phyloP scores from a whole-genome alignment of 23 tunicate genomes.

The Phallusia fumigata region DNA sequence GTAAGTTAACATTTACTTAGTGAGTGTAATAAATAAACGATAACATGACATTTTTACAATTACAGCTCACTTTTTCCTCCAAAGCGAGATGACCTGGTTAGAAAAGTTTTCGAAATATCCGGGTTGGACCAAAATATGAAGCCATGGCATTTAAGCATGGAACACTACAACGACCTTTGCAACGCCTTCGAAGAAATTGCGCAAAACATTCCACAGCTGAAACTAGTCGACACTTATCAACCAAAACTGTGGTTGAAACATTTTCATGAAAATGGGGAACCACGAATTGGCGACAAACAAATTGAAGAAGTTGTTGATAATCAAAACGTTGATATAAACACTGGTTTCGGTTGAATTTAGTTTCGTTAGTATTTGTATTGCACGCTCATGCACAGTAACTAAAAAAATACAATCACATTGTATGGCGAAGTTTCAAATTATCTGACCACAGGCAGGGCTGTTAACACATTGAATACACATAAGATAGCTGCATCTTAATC shows the following conservation, averaged over 20 bases:
- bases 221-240: constrained; percentile 64
- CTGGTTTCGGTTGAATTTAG: no score
- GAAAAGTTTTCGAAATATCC: constrained; percentile 55
- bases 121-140: constrained; percentile 37
- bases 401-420: no score
- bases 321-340: no score
- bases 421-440: no score
- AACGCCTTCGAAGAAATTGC: constrained; percentile 83
- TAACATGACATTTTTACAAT: background rate
- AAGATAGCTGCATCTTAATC: no score
- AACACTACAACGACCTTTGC: constrained; percentile 76
- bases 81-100: constrained; percentile 44
- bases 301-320: no score
- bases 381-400: no score
- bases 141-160: constrained; percentile 29
- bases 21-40: background rate
- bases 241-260: constrained; percentile 59
- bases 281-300: background rate
- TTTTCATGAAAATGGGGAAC: constrained; percentile 82
- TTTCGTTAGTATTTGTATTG: no score
- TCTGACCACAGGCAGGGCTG: no score
- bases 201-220: constrained; percentile 56
- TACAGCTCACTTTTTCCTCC: constrained; percentile 73
- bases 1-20: constrained; percentile 31
- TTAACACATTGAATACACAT: no score